phyloP scores from a whole-genome alignment of 1,140 invertebrate species.

The Drosophila lacertosa region DNA sequence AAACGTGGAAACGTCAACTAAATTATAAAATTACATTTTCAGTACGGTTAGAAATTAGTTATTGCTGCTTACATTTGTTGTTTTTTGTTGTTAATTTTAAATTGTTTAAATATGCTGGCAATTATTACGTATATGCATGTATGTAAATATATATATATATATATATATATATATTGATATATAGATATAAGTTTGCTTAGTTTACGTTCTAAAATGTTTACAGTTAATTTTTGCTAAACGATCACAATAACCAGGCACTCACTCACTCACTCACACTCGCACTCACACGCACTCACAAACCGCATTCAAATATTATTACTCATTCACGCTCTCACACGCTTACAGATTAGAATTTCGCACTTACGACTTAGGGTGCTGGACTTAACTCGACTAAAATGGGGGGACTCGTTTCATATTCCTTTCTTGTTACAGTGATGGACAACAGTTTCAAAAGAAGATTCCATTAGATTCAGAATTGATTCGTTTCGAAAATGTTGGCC shows the following conservation, averaged over 20 bases:
- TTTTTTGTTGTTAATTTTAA: slow-evolving; percentile 24
- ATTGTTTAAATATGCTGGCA: slow-evolving; percentile 44
- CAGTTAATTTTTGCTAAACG: slow-evolving; percentile 81
- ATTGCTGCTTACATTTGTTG: slow-evolving; percentile 48
- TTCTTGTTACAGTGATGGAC: slow-evolving; percentile 9
- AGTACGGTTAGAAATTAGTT: slow-evolving; percentile 67
- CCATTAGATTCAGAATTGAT: slow-evolving; percentile 1
- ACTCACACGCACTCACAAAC: slow-evolving; percentile 53
- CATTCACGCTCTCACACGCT: slow-evolving; percentile 49
- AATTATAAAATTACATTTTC: slow-evolving; percentile 54
- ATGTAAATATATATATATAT: slow-evolving; percentile 23
- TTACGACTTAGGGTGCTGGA: slow-evolving; percentile 51
- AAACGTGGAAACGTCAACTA: slow-evolving; percentile 37
- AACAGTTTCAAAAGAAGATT: slow-evolving; percentile 9
- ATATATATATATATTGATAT: neutral
- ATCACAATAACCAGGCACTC: slow-evolving; percentile 68
- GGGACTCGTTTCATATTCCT: slow-evolving; percentile 53
- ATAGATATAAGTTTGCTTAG: slow-evolving; percentile 49
- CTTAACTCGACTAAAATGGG: slow-evolving; percentile 38
- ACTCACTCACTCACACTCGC: slow-evolving; percentile 56
- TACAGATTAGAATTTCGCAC: slow-evolving; percentile 75
- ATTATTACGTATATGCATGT: slow-evolving; percentile 42
- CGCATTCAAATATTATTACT: slow-evolving; percentile 17
- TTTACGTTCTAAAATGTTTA: slow-evolving; percentile 72
- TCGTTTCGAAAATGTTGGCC: slow-evolving; percentile 8